Conservation (phyloP, 2,888 invertebrate genomes). For the Deilephila elpenor region DNA sequence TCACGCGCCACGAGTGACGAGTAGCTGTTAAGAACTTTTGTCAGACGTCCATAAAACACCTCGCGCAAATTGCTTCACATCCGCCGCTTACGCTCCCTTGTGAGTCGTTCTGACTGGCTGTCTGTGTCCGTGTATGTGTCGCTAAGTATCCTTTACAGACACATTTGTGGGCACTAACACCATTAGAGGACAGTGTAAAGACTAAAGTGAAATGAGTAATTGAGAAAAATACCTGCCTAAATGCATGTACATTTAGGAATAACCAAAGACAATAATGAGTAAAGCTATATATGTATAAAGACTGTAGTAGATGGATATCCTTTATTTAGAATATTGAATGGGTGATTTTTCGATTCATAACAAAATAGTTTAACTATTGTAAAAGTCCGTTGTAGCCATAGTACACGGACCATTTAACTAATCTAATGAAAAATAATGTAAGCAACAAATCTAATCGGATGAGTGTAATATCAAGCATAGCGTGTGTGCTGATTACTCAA, state of each 20-base stretch:
- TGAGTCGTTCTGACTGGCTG: constrained; percentile 5
- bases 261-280: too few relatives aligned
- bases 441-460: neutral
- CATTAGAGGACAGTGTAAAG: neutral
- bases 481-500: constrained; percentile 1
- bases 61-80: constrained; percentile 25
- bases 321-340: too few relatives aligned
- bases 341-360: too few relatives aligned
- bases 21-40: constrained; percentile 26
- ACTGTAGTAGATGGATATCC: neutral
- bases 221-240: too few relatives aligned
- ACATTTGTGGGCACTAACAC: neutral
- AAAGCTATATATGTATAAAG: too few relatives aligned
- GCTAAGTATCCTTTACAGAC: neutral
- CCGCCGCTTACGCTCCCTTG: constrained; percentile 15
- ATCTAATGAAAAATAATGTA: too few relatives aligned
- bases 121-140: neutral
- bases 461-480: neutral
- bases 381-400: too few relatives aligned
- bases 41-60: constrained; percentile 19
- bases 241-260: too few relatives aligned
- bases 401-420: too few relatives aligned
- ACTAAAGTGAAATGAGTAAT: neutral
- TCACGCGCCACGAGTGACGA: constrained; percentile 10
- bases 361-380: too few relatives aligned